phyloP scores from a whole-genome alignment of 2,113 vertebrate species.

The Malurus elegans region DNA sequence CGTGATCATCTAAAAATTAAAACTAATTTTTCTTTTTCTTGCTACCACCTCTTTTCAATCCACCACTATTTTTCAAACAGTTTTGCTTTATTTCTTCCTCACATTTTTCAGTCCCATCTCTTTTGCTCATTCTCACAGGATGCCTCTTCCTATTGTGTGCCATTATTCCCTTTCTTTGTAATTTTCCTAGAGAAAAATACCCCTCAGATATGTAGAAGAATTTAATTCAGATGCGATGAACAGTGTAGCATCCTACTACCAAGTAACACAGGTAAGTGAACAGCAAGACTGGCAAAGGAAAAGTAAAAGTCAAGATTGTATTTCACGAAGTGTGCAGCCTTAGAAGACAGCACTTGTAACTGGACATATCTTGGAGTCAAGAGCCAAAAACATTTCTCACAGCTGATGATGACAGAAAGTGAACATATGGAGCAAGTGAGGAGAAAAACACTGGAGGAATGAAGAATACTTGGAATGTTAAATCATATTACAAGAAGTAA shows the following conservation, averaged over 20 bases:
- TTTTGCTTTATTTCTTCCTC: not conserved
- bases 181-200: not conserved
- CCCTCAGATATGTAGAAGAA: not conserved
- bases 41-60: accelerated
- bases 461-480: slow-evolving; percentile 23
- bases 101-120: accelerated
- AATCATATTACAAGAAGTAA: slow-evolving; percentile 8
- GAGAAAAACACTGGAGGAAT: not conserved
- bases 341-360: not conserved
- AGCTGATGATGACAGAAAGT: slow-evolving; percentile 21
- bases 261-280: not conserved
- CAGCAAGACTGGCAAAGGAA: not conserved
- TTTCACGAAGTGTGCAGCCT: not conserved
- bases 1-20: not conserved
- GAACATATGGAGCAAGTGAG: slow-evolving; percentile 38
- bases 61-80: not conserved
- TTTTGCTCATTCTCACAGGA: not conserved
- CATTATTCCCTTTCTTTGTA: not conserved
- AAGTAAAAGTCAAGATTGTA: not conserved
- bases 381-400: slow-evolving; percentile 11
- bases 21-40: not conserved
- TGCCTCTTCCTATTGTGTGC: not conserved
- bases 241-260: not conserved
- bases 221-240: not conserved
- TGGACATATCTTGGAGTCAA: not conserved